Percentiles rank a stretch among this genome's conserved stretches.
These are phyloP conservation scores for Mantis religiosa DNA, from an alignment of 2,888 invertebrate species.

Conservation along the genomic window DNA sequence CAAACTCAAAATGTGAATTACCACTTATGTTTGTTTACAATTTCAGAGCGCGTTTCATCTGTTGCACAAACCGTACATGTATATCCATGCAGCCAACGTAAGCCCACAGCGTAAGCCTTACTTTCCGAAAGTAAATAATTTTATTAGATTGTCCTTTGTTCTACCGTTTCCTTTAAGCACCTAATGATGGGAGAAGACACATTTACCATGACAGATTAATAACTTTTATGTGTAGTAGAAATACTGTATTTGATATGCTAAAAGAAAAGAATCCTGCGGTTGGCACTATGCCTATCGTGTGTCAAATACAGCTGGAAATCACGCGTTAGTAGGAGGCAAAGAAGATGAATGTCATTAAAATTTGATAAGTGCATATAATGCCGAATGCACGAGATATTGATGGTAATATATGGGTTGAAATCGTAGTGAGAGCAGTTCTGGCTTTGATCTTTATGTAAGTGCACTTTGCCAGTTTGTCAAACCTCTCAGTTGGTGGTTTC, in stretches of 20 bases:
- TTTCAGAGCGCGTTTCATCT: neutral
- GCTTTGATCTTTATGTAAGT: slow-evolving; percentile 55
- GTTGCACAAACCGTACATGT: neutral
- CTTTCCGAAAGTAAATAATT: neutral
- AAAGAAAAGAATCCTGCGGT: neutral
- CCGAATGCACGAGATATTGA: slow-evolving; percentile 27
- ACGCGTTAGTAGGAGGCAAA: neutral
- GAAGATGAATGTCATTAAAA: neutral
- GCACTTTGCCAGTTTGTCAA: neutral
- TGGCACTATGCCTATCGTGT: neutral
- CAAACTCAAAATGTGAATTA: neutral
- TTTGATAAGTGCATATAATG: slow-evolving; percentile 4
- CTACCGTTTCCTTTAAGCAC: neutral
- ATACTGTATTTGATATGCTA: neutral
- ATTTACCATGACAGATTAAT: neutral
- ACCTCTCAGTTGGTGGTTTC: neutral
- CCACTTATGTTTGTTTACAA: neutral
- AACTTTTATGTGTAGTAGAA: neutral
- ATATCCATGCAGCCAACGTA: neutral
- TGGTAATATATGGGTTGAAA: slow-evolving; percentile 49
- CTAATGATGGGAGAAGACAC: neutral
- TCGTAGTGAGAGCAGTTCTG: slow-evolving; percentile 49
- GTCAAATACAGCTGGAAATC: neutral
- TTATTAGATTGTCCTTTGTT: too few relatives aligned
- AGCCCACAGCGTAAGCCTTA: too few relatives aligned